These are phyloP conservation scores for Dione vanillae DNA, from an alignment of 2,888 invertebrate genomes.

Conservation along the genomic window DNA sequence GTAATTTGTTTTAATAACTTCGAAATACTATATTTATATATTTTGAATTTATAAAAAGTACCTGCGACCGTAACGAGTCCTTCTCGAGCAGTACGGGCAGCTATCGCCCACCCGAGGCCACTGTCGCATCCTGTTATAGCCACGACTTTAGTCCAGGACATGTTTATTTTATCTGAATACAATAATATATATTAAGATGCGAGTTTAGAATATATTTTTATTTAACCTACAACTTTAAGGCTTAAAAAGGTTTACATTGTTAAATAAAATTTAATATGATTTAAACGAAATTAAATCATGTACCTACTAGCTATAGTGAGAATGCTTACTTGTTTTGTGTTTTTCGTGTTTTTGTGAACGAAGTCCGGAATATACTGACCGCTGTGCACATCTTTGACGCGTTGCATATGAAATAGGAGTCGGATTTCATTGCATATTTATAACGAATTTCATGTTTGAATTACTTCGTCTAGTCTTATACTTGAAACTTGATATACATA, in stretches of 20 bases:
- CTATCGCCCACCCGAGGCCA: conserved; percentile 91
- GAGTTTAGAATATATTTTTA: not conserved
- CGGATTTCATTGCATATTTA: conserved; percentile 79
- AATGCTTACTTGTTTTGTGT: conserved; percentile 6
- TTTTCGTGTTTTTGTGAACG: conserved; percentile 34
- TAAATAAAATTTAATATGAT: not conserved
- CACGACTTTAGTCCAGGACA: conserved; percentile 76
- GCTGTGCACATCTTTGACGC: conserved; percentile 39
- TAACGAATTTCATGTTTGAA: conserved; percentile 72
- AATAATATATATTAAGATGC: conserved; percentile 3
- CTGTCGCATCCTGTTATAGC: conserved; percentile 94
- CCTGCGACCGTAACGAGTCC: conserved; percentile 92
- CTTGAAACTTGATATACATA: conserved; percentile 30
- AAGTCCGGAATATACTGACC: conserved; percentile 42
- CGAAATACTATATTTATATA: no score
- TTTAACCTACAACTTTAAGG: not conserved
- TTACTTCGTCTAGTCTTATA: conserved; percentile 49
- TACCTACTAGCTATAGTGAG: not conserved
- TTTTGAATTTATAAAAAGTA: conserved; percentile 55
- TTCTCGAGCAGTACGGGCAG: conserved; percentile 84
- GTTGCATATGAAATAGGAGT: conserved; percentile 75
- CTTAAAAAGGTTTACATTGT: not conserved
- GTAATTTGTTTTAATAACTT: no score
- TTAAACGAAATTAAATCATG: not conserved
- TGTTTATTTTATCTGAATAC: conserved; percentile 41